Evolutionary conservation across 2,797 vertebrate genomes (phyloP), one percentile per base, ranked within the genome.

Genomic region (Sebastes trivittatus): DNA sequence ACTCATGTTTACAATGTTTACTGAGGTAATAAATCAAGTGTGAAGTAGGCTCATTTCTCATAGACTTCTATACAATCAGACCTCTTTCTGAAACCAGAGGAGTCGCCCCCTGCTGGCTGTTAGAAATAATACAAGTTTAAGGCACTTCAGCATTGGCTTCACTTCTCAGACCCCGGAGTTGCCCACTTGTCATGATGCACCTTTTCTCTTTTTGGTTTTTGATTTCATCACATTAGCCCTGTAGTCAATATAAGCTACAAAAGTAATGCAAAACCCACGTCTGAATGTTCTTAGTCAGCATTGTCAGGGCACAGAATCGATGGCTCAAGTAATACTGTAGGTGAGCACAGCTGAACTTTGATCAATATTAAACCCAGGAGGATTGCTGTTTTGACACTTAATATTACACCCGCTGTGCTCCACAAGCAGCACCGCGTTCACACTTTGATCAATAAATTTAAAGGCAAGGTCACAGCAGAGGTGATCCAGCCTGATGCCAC

Each of bases 341-440:
- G 59, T 79, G 82, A 87, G 70, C 34, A 11, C 56, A 25, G 60
- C 36, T 85, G 81, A 81, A 85, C 80, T 70, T 60, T 13, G 84
- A 91, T 93, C 87, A 85, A 87, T 91, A 82, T 75, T 27, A 54
- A 83, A 89, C 46, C 75, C 72, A 52, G 7, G 13, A 90, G 82
- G 60, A 83, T 59, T 77, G 32, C 83, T 77, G 65, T 82, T 65
- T 55, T 56, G 80, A 72, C 81, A 71, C 61, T 86, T 85, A 78
- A 30, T 67, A 81, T 61, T 73, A 63, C 29, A 61, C 60, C 58
- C 22, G 22, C 81, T 56, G 64, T 42, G 56, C 66, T 85, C 59
- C 64, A n/a, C 42, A 64, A 74, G 69, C 65, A 60, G 38, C 42
- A 3, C 60, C 7, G 11, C 5, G 5, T 77, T 72, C 4, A 7